phyloP scores from a whole-genome alignment of 2,888 invertebrate species.

The Mythimna albipuncta region DNA sequence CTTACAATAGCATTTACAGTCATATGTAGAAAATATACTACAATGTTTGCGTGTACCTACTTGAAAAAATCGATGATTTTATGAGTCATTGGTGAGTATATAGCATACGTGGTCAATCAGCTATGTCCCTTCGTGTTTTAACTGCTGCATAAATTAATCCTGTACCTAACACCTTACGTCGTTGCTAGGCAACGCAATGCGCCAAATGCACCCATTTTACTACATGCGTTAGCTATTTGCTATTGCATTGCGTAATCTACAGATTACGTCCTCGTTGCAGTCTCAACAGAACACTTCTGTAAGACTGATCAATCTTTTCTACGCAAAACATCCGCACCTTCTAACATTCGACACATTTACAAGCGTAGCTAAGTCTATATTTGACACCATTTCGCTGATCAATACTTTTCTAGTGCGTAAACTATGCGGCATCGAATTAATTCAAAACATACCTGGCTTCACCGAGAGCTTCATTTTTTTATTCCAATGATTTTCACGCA shows the following conservation, averaged over 20 bases:
- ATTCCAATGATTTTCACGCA: conserved; percentile 47
- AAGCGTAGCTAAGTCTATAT: conserved; percentile 46
- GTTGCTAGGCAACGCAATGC: conserved; percentile 87
- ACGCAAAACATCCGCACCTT: conserved; percentile 20
- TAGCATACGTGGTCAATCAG: conserved; percentile 14
- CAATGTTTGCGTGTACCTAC: conserved; percentile 7
- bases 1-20: conserved; percentile 35
- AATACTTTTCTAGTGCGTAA: conserved; percentile 70
- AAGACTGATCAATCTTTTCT: conserved; percentile 18
- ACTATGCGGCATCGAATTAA: conserved; percentile 33
- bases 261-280: conserved; percentile 25
- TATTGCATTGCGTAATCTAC: conserved; percentile 64
- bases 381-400: conserved; percentile 73
- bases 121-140: conserved; percentile 27
- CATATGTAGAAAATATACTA: conserved; percentile 31
- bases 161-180: conserved; percentile 45
- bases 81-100: conserved; percentile 23
- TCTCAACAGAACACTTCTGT: conserved; percentile 26
- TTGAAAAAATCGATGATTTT: conserved; percentile 27
- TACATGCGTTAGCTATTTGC: conserved; percentile 65
- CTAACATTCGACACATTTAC: conserved; percentile 28
- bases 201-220: conserved; percentile 79
- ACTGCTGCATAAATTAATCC: conserved; percentile 48
- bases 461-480: conserved; percentile 54
- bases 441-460: conserved; percentile 59